Conservation (phyloP, 2,888 invertebrate genomes). For the Cryptops parisi region DNA sequence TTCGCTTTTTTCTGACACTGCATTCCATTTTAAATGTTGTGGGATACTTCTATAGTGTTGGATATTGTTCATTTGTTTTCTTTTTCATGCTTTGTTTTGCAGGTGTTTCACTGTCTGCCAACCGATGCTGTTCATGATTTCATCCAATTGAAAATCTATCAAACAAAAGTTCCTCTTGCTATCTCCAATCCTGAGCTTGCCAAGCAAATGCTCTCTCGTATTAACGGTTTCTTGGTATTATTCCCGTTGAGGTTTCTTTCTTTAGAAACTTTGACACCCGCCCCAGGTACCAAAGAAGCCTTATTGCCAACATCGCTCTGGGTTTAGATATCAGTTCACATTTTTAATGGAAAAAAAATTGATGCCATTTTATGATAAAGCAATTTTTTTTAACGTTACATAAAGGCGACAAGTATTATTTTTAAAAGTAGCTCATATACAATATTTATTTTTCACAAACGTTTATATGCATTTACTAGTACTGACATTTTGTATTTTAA, state of each 20-base stretch:
- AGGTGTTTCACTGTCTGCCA: constrained; percentile 82
- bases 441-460: too few relatives aligned
- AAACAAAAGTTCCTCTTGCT: constrained; percentile 55
- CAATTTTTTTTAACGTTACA: too few relatives aligned
- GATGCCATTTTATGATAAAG: too few relatives aligned
- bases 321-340: too few relatives aligned
- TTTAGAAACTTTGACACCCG: constrained; percentile 70
- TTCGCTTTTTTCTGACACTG: not conserved
- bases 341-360: too few relatives aligned
- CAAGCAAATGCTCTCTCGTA: constrained; percentile 45
- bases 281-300: constrained; percentile 69
- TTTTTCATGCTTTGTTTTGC: constrained; percentile 16
- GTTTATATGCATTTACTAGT: too few relatives aligned
- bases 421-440: too few relatives aligned
- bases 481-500: too few relatives aligned
- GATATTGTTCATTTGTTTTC: not conserved
- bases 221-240: constrained; percentile 62
- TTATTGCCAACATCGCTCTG: constrained; percentile 84
- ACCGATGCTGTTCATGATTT: constrained; percentile 67
- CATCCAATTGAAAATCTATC: constrained; percentile 56
- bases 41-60: not conserved
- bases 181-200: constrained; percentile 57
- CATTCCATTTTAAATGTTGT: not conserved
- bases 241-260: constrained; percentile 79
- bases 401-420: too few relatives aligned